Evolutionary conservation across 1,140 invertebrate genomes (phyloP).

Genomic region (Saccostrea cuccullata): DNA sequence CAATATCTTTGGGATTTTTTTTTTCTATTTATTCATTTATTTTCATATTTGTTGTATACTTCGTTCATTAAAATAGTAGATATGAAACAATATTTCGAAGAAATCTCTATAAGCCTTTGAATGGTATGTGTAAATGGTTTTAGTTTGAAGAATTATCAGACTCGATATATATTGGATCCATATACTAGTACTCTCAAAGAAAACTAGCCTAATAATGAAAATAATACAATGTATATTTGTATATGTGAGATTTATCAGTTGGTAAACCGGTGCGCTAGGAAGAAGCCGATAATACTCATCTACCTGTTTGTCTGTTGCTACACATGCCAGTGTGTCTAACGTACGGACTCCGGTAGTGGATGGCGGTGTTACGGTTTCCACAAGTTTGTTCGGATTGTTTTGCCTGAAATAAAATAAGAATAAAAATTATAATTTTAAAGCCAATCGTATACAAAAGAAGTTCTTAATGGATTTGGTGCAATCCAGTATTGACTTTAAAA

Average conservation of each 20-base stretch:
- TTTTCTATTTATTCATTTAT: not conserved
- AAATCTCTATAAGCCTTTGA: not conserved
- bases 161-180: not conserved
- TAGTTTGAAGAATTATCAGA: not conserved
- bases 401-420: constrained; percentile 8
- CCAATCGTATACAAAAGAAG: not conserved
- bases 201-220: not conserved
- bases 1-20: not conserved
- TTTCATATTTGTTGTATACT: too few species aligned
- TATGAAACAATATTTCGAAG: not conserved
- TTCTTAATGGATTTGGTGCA: not conserved
- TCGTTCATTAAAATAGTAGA: not conserved
- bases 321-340: constrained; percentile 59
- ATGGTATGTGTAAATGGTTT: not conserved
- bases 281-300: constrained; percentile 13
- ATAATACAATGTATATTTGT: not conserved
- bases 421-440: not conserved
- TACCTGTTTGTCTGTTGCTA: constrained; percentile 59
- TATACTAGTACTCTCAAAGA: not conserved
- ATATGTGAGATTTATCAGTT: not conserved
- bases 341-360: constrained; percentile 41
- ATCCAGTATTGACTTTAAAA: not conserved
- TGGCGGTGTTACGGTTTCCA: constrained; percentile 17
- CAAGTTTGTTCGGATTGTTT: constrained; percentile 8
- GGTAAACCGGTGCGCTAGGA: not conserved